phyloP scores from a whole-genome alignment of 23 tunicate genomes.

The Clavelina lepadiformis region DNA sequence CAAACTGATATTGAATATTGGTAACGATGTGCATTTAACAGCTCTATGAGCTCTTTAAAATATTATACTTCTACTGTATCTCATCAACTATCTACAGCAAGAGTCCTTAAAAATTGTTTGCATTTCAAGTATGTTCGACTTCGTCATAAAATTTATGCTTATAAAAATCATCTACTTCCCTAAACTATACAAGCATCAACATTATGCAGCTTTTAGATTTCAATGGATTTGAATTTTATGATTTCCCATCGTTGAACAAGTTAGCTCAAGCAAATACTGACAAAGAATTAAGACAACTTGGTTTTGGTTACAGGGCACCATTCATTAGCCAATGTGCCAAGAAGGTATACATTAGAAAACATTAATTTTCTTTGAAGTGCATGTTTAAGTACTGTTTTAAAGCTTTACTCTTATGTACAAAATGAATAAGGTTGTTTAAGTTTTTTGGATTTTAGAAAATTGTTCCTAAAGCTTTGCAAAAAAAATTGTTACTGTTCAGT shows the following conservation, averaged over 20 bases:
- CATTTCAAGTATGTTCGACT: too few relatives aligned
- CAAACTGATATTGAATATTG: background rate
- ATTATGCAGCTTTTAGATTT: conserved; percentile 30
- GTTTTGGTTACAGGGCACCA: conserved; percentile 85
- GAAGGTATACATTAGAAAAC: conserved; percentile 39
- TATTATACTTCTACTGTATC: too few relatives aligned
- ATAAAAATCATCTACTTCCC: too few relatives aligned
- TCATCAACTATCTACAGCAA: too few relatives aligned
- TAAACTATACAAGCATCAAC: too few relatives aligned
- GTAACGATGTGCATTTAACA: too few relatives aligned
- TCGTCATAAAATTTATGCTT: too few relatives aligned
- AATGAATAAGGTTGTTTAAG: background rate
- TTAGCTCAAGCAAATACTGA: conserved; percentile 24
- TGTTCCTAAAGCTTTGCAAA: background rate
- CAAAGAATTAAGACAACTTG: conserved; percentile 42
- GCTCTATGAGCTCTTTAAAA: too few relatives aligned
- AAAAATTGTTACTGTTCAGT: too few relatives aligned
- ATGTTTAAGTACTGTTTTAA: background rate
- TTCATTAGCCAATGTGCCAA: conserved; percentile 54
- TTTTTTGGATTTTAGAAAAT: too few relatives aligned
- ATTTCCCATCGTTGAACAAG: conserved; percentile 43
- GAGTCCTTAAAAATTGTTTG: too few relatives aligned
- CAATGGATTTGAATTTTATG: conserved; percentile 24
- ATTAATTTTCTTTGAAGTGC: background rate
- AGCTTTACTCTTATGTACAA: background rate